A percentile compares a stretch with the other conserved stretches of the same genome.
These are phyloP conservation scores for Cataglyphis livida DNA, from an alignment of 2,888 invertebrate species.

Conservation along the genomic window DNA sequence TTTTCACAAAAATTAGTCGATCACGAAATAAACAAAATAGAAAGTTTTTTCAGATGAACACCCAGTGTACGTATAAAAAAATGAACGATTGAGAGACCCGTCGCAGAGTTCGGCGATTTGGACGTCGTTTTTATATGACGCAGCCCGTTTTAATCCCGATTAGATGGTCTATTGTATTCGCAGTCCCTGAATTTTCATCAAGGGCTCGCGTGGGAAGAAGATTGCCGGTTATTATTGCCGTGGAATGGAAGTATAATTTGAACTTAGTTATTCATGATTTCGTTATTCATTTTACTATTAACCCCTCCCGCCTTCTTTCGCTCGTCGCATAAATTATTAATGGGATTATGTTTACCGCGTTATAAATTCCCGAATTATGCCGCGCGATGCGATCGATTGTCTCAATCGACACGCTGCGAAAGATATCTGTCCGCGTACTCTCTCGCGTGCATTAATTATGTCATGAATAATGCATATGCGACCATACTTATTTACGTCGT, in stretches of 20 bases:
- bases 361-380: conserved; percentile 11
- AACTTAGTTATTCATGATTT: conserved; percentile 50
- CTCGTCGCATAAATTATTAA: conserved; percentile 43
- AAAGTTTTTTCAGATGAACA: too few species aligned
- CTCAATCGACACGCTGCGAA: conserved; percentile 35
- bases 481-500: conserved; percentile 35
- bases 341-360: conserved; percentile 11
- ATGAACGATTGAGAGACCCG: not conserved
- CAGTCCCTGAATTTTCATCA: conserved; percentile 44
- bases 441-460: conserved; percentile 35
- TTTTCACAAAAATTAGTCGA: too few species aligned
- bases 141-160: conserved; percentile 44
- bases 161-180: conserved; percentile 47
- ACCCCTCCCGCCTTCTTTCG: not conserved
- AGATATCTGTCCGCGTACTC: not conserved
- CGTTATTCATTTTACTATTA: conserved; percentile 6
- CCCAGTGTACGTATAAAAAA: not conserved
- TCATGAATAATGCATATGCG: conserved; percentile 43
- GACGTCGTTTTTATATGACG: conserved; percentile 26
- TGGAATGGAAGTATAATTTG: conserved; percentile 39
- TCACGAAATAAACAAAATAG: too few species aligned
- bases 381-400: conserved; percentile 13
- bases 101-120: conserved; percentile 21
- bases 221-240: conserved; percentile 49
- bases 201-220: conserved; percentile 46